Conservation (phyloP, 1,140 invertebrate genomes). For the Oscheius sp. region DNA sequence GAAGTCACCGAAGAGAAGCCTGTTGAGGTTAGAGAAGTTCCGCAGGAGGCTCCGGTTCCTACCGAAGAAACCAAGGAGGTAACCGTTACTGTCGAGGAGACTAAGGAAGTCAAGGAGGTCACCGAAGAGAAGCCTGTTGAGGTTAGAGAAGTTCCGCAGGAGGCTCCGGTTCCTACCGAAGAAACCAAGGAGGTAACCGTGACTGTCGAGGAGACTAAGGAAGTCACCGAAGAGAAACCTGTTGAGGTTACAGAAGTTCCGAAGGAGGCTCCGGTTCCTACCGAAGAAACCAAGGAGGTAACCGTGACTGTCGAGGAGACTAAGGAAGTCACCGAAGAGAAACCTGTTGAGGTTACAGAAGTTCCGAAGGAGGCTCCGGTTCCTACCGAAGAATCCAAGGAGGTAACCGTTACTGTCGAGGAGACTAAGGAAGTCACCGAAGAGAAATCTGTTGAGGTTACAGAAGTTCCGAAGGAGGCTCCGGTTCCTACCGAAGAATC, state of each 20-base stretch:
- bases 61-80: background rate
- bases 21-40: no score
- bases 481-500: background rate
- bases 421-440: background rate
- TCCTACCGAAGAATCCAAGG: background rate
- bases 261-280: background rate
- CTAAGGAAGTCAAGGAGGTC: background rate
- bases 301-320: no score
- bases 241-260: slow-evolving; percentile 1
- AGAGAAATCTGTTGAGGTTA: background rate
- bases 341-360: background rate
- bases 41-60: background rate
- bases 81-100: background rate
- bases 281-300: slow-evolving; percentile 1
- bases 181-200: background rate
- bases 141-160: no score
- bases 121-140: background rate
- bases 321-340: background rate
- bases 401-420: background rate
- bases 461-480: background rate
- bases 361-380: background rate
- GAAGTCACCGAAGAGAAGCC: background rate
- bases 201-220: no score
- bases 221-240: background rate
- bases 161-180: background rate